A percentile compares a stretch with the other conserved stretches of the same genome.
Evolutionary conservation across 1,140 invertebrate species (phyloP).

Genomic region (Mamestra configurata): DNA sequence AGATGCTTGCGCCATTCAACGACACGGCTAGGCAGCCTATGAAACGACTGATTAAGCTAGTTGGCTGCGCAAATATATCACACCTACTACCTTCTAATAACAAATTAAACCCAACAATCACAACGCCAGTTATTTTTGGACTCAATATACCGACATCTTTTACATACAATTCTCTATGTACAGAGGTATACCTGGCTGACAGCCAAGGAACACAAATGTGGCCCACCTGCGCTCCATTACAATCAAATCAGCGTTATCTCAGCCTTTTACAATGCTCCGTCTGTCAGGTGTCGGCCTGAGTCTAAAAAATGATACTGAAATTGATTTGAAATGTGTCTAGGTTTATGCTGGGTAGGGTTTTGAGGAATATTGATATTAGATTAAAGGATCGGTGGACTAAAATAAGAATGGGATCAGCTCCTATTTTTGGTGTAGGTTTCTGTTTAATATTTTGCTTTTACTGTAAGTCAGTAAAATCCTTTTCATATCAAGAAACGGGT

Average conservation of each 20-base stretch:
- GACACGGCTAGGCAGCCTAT: too few relatives aligned
- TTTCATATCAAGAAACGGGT: too few relatives aligned
- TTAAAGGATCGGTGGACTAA: neutral
- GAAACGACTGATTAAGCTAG: too few relatives aligned
- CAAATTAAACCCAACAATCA: neutral
- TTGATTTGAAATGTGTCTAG: neutral
- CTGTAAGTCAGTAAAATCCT: too few relatives aligned
- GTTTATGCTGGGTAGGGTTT: neutral
- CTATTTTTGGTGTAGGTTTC: too few relatives aligned
- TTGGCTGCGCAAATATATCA: too few relatives aligned
- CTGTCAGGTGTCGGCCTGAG: neutral
- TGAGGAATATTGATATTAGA: neutral
- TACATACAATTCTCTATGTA: neutral
- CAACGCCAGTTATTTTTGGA: neutral
- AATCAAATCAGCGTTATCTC: neutral
- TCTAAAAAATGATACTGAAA: slow-evolving; percentile 21
- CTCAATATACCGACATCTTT: neutral
- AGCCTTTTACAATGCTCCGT: neutral
- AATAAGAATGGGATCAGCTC: neutral
- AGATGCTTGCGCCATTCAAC: too few relatives aligned
- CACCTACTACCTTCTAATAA: too few relatives aligned
- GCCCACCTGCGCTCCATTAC: slow-evolving; percentile 1
- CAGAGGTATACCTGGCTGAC: slow-evolving; percentile 8
- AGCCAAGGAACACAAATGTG: slow-evolving; percentile 3
- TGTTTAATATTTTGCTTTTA: too few relatives aligned